Base-by-base conservation (phyloP, 2,888 invertebrate genomes). In the Embidobia sp. region DNA sequence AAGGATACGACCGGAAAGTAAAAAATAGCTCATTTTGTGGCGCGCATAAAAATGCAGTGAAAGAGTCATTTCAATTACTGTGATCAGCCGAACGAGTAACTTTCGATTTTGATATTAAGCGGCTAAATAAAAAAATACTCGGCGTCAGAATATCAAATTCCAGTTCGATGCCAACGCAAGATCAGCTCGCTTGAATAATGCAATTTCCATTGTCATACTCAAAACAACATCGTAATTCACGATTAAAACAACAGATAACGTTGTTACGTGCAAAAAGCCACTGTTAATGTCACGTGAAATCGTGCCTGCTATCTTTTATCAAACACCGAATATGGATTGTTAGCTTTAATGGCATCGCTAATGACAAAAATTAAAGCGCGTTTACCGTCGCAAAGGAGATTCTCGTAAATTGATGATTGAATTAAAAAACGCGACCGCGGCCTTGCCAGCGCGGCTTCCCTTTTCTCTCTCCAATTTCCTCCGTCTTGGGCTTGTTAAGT, bases 201-300 rank as follows among this genome's bases (percentile, higher is more conserved):
- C 11, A 46, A 13, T 15, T 2, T 3, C 46, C 3, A 27, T 26
- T 27, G 8, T 46, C 18, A 10, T 27, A 2, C 10, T 8, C 11
- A 49, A 31, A 31, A 49, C 18, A 31, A 49, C 31, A 13, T 19
- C 10, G 49, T 31, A 31, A 49, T 31, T 31, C 6, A 31, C 18
- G 49, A 49, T 49, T 18, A 15, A 18, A 49, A 49, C 18, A 49
- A 49, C 31, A 49, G 49, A 49, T 49, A 49, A 48, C 10, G 5
- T 15, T 48, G 29, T 27, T 48, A 18, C 31, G 31, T 6, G 18
- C 5, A 48, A 48, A 48, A 31, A 18, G 10, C 10, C 1, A 6
- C 7, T 13, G 16, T 13, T 31, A 31, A 48, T 26, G 48, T 29
- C 48, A 31, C 10, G 13, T 31, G 31, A 48, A 31, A 31, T 48